Conservation (phyloP, 2,797 vertebrate genomes). For the Clamator glandarius region DNA sequence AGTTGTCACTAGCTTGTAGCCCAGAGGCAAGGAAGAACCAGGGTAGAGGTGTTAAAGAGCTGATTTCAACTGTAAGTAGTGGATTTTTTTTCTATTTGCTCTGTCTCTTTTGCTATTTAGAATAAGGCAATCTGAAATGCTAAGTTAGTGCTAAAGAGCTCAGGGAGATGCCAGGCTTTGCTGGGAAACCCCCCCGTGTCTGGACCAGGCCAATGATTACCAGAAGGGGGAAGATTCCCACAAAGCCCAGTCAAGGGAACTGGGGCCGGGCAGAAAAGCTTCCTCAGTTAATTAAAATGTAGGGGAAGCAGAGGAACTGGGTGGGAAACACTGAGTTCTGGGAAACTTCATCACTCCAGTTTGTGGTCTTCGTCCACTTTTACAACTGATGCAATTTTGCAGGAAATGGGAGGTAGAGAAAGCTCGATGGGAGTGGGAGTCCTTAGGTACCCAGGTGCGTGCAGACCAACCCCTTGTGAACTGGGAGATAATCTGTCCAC, state of each 20-base stretch:
- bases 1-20: constrained; percentile 21
- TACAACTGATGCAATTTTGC: neutral
- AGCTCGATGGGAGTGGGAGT: neutral
- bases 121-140: neutral
- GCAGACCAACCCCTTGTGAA: neutral
- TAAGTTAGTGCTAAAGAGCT: neutral
- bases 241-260: neutral
- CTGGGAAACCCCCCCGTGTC: neutral
- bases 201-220: neutral
- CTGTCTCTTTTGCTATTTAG: neutral
- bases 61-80: neutral
- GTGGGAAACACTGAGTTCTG: neutral
- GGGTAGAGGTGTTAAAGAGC: neutral
- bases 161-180: constrained; percentile 7
- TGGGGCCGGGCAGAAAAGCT: neutral
- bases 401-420: neutral
- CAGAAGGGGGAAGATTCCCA: neutral
- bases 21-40: neutral
- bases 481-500: neutral
- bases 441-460: accelerated
- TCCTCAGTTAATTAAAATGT: neutral
- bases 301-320: neutral
- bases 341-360: neutral
- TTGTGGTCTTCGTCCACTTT: neutral
- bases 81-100: neutral